Base-by-base conservation (phyloP, 2,113 vertebrate species). In the Campylorhamphus procurvoides region DNA sequence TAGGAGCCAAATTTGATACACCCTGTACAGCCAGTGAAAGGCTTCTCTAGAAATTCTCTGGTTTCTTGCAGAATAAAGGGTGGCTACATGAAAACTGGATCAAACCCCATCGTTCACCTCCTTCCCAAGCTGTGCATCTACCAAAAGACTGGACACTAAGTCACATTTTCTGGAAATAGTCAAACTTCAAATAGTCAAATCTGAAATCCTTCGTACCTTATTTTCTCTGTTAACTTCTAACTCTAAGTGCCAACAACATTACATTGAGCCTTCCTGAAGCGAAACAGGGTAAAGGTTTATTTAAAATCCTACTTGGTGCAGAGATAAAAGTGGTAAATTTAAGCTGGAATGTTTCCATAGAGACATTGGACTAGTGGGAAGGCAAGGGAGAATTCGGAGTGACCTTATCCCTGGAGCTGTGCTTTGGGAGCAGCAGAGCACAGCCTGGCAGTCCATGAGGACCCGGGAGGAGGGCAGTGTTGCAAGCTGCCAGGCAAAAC, bases 401-500 rank as follows among this genome's bases (percentile, higher is more conserved):
- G n/a, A 71, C 56, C 42, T 72, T 71, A 29, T n/a, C 60, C 14
- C n/a, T 28, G 73, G 40, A 66, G 37, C 42, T 53, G 17, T 63
- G 52, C 66, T 85, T 72, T 76, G 78, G 69, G 59, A 92, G 47
- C 27, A 6, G 1, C 64, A 85, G 37, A 87, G 74, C 50, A 71
- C 78, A 84, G 78, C 39, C 82, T 87, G 64, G n/a, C 60, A 87
- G 31, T 10, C 31, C 75, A 39, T 60, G 49, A 64, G 72, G 17
- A 60, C 27, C 46, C 0, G 0, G 28, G 35, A 40, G 33, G 9
- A 84, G 24, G 16, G 63, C n/a, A 39, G 46, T 1, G 0, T 3
- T 58, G 46, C 52, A 76, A 93, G 81, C 46, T 89, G 64, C 29
- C 77, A 66, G 63, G 39, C 35, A 47, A 72, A 90, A 60, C 2